Evolutionary conservation across 2,797 vertebrate genomes (phyloP).

Genomic region (Passerculus sandwichensis): DNA sequence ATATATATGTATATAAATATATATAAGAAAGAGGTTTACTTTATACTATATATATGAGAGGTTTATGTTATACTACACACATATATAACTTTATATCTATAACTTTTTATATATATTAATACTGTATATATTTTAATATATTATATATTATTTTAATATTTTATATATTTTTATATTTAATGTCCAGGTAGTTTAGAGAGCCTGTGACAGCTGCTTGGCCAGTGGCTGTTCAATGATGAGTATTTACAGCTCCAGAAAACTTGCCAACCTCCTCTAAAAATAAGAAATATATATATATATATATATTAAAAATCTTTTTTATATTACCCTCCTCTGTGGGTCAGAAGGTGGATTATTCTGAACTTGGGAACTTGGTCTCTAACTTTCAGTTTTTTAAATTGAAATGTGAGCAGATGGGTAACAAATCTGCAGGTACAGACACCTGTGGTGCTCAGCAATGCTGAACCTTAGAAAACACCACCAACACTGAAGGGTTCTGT

Average conservation of each 20-base stretch:
- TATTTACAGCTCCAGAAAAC: background rate
- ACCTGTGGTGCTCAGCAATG: accelerated
- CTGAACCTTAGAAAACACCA: background rate
- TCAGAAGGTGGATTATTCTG: background rate
- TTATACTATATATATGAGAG: background rate
- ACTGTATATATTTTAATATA: background rate
- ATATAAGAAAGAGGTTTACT: no score
- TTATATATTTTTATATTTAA: background rate
- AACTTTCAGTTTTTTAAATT: background rate
- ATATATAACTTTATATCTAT: background rate
- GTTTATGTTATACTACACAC: background rate
- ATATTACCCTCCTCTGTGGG: background rate
- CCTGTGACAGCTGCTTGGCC: background rate
- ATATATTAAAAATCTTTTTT: background rate
- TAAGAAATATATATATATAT: no score
- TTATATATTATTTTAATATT: background rate
- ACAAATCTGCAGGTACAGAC: background rate
- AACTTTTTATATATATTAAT: background rate
- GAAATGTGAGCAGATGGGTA: background rate
- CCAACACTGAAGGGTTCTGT: background rate
- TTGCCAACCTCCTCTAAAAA: background rate
- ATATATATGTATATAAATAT: background rate
- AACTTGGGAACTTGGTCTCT: background rate
- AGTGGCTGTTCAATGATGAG: background rate
- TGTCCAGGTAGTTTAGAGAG: background rate